Evolutionary conservation across 2,113 vertebrate species (phyloP), one percentile per base, ranked within the genome.

Genomic region (Bubo bubo): DNA sequence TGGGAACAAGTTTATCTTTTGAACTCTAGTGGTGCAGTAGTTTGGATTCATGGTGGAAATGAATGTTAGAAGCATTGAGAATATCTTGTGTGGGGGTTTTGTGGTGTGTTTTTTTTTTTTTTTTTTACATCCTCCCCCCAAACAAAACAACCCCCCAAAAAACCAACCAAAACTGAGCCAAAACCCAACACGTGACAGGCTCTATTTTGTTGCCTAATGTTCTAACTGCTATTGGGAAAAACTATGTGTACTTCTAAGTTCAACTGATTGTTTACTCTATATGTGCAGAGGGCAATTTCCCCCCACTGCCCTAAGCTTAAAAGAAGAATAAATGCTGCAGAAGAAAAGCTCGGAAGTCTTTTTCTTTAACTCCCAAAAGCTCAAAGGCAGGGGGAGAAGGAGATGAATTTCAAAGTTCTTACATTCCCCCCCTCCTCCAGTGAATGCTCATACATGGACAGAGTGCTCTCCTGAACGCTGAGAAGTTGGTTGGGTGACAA

Each of bases 391-490:
- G 18, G 26, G 37, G 41, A 72, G 23, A 47, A 64, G 9, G 27
- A 77, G 28, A 7, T 71, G 11, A 8, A 9, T 88, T 81, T 86
- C 2, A 9, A 53, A 84, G 30, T 58, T 92, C 23, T 74, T 77
- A 3, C 3, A 5, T 73, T 70, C 7, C 30, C 12, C 7, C 7
- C 3, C 35, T n/a, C 7, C 26, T 30, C 1, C 50, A 6, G 20
- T 17, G 59, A 37, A 30, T 49, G 30, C 22, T 85, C 24, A 6
- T 34, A 32, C 17, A 5, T 53, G 34, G 32, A 37, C 35, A 34
- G 8, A 67, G 16, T 79, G 62, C 53, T 92, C 3, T 90, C 30
- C 23, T 83, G 53, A 76, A 11, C n/a, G 26, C 21, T 16, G 22
- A 21, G 45, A 49, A 60, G 30, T 23, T 68, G 8, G 10, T 71